Evolutionary conservation across 1,140 invertebrate genomes (phyloP).

Genomic region (Orussus abietinus): DNA sequence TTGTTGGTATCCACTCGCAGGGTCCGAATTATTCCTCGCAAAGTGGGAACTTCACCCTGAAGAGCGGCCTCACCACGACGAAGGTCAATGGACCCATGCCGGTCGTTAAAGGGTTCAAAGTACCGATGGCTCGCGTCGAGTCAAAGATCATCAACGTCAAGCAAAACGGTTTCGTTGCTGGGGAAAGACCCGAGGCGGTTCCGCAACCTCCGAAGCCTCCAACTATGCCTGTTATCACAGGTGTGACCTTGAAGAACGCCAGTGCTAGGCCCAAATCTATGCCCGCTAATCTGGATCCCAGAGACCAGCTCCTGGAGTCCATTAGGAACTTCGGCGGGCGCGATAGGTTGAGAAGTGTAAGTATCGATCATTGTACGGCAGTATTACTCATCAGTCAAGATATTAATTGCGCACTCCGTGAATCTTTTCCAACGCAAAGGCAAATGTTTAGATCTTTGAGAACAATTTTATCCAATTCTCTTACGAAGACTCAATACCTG

Average conservation of each 20-base stretch:
- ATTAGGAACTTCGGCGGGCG: conserved; percentile 68
- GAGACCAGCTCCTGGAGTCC: conserved; percentile 66
- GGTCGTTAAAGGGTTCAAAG: conserved; percentile 35
- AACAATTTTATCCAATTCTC: too few species aligned
- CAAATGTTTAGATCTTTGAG: too few species aligned
- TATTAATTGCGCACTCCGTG: too few species aligned
- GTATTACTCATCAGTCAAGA: too few species aligned
- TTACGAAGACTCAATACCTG: too few species aligned
- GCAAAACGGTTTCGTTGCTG: conserved; percentile 6
- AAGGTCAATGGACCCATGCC: conserved; percentile 21
- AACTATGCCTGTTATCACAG: conserved; percentile 48
- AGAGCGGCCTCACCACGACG: conserved; percentile 2
- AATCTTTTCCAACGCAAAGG: too few species aligned
- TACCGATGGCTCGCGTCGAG: neutral
- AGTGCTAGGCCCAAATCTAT: conserved; percentile 32
- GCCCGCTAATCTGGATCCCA: conserved; percentile 51
- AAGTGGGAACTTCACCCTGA: conserved; percentile 2
- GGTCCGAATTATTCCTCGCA: conserved; percentile 15
- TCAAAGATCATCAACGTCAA: neutral
- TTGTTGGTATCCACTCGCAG: conserved; percentile 25
- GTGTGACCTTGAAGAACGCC: conserved; percentile 44
- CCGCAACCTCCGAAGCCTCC: conserved; percentile 36
- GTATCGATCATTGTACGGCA: too few species aligned
- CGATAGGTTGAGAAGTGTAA: conserved; percentile 56
- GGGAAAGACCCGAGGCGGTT: neutral